These are phyloP conservation scores for Yponomeuta malinellus DNA, from an alignment of 2,888 invertebrate species.

Conservation along the genomic window DNA sequence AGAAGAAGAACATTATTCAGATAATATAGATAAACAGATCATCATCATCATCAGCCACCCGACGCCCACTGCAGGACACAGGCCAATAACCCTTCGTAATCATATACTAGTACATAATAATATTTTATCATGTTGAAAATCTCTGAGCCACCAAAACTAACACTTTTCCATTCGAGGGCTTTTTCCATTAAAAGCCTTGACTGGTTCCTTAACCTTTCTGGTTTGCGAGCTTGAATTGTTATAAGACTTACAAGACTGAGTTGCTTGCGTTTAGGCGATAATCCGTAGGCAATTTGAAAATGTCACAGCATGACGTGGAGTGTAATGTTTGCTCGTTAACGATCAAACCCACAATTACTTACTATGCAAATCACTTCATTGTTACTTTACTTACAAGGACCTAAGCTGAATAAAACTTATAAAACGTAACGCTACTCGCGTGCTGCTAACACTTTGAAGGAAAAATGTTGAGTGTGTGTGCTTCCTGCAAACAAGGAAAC, in stretches of 20 bases:
- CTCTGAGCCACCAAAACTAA: too few relatives aligned
- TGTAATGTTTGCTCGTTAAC: slow-evolving; percentile 24
- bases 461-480: slow-evolving; percentile 15
- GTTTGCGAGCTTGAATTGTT: too few relatives aligned
- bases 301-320: background rate
- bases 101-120: too few relatives aligned
- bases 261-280: background rate
- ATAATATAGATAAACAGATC: too few relatives aligned
- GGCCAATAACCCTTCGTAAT: too few relatives aligned
- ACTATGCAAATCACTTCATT: slow-evolving; percentile 60
- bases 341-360: slow-evolving; percentile 35
- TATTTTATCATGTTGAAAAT: too few relatives aligned
- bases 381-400: slow-evolving; percentile 20
- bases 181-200: too few relatives aligned
- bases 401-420: slow-evolving; percentile 30
- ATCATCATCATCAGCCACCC: too few relatives aligned
- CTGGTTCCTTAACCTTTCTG: too few relatives aligned
- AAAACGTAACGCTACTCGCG: slow-evolving; percentile 37
- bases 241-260: background rate
- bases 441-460: slow-evolving; percentile 20
- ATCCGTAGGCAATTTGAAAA: background rate
- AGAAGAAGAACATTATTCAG: too few relatives aligned
- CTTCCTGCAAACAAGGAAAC: slow-evolving; percentile 30
- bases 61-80: too few relatives aligned
- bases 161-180: too few relatives aligned